Evolutionary conservation across 1,140 invertebrate genomes (phyloP).

Genomic region (Adelges cooleyi): DNA sequence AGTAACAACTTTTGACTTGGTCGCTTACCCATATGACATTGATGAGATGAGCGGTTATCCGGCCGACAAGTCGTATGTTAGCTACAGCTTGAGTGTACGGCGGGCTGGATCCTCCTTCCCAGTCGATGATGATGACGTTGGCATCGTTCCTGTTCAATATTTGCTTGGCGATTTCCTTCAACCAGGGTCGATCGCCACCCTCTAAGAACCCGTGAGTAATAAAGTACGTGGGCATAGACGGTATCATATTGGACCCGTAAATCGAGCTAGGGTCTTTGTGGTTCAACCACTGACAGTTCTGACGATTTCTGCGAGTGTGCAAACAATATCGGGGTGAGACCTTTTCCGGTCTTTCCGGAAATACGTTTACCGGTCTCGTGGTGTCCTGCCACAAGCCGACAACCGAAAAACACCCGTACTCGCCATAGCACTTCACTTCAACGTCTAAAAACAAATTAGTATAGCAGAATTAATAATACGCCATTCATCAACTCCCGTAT

Average conservation of each 20-base stretch:
- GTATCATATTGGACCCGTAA: constrained; percentile 45
- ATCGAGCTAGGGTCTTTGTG: constrained; percentile 52
- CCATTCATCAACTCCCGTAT: no score
- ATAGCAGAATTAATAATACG: no score
- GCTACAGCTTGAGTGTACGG: constrained; percentile 83
- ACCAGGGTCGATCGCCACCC: constrained; percentile 63
- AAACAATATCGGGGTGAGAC: constrained; percentile 44
- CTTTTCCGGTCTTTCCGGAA: constrained; percentile 52
- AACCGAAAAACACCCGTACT: constrained; percentile 73
- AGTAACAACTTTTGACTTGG: no score
- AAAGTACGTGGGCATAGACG: constrained; percentile 53
- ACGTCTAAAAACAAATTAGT: constrained; percentile 30
- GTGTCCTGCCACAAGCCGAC: constrained; percentile 58
- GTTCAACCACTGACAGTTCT: constrained; percentile 46
- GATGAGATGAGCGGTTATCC: constrained; percentile 64
- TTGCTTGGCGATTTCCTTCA: constrained; percentile 34
- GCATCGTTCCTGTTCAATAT: constrained; percentile 53
- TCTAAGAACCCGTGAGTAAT: constrained; percentile 78
- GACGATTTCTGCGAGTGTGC: constrained; percentile 43
- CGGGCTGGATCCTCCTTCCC: constrained; percentile 69
- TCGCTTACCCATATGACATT: constrained; percentile 41
- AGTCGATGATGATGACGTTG: constrained; percentile 71
- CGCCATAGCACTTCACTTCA: constrained; percentile 51
- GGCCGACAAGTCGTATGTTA: constrained; percentile 75
- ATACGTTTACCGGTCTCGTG: constrained; percentile 61